Evolutionary conservation across 2,888 invertebrate genomes (phyloP).

Genomic region (Drosophila paracracens): DNA sequence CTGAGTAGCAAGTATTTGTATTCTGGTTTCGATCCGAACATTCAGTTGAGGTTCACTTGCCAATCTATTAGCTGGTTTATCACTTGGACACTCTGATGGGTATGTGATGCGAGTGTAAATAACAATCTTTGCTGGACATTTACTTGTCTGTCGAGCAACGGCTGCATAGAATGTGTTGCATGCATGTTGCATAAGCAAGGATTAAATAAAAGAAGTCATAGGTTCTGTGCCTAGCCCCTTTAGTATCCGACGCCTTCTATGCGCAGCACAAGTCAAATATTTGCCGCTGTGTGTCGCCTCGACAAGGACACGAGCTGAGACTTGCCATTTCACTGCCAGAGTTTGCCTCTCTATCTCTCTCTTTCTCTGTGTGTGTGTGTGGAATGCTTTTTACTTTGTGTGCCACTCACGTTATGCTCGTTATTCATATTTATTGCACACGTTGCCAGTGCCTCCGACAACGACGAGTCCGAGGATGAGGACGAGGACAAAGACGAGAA

Average conservation of each 20-base stretch:
- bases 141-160: slow-evolving; percentile 21
- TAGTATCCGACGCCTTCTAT: slow-evolving; percentile 9
- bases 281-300: slow-evolving; percentile 66
- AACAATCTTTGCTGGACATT: slow-evolving; percentile 49
- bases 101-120: slow-evolving; percentile 40
- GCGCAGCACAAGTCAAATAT: slow-evolving; percentile 59
- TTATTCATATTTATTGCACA: slow-evolving; percentile 82
- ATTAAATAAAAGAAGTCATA: slow-evolving; percentile 70
- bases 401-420: slow-evolving; percentile 81
- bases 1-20: neutral
- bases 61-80: slow-evolving; percentile 30
- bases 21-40: slow-evolving; percentile 2
- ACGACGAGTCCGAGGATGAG: slow-evolving; percentile 15
- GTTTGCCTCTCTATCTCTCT: slow-evolving; percentile 5
- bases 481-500: slow-evolving; percentile 13
- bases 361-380: neutral
- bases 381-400: slow-evolving; percentile 68
- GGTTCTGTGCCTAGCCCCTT: slow-evolving; percentile 13
- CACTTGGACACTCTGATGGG: slow-evolving; percentile 22
- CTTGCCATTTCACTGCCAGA: slow-evolving; percentile 63
- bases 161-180: slow-evolving; percentile 64
- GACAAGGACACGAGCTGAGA: slow-evolving; percentile 41
- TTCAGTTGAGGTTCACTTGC: neutral
- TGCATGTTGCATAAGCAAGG: slow-evolving; percentile 78
- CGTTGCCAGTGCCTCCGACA: slow-evolving; percentile 60